Evolutionary conservation across 1,140 invertebrate genomes (phyloP).

Genomic region (Mycetomoellerius zeteki): DNA sequence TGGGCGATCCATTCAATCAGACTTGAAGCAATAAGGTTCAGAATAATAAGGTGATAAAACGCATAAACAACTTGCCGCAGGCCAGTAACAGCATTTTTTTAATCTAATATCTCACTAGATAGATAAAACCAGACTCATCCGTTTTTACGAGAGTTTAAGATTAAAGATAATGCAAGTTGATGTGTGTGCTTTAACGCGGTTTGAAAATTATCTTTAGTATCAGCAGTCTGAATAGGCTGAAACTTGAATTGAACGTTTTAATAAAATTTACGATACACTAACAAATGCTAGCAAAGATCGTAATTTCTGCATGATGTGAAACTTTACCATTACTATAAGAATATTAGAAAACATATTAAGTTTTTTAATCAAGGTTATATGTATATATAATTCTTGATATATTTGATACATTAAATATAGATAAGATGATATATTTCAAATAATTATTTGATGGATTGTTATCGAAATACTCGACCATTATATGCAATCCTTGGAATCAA

Average conservation of each 20-base stretch:
- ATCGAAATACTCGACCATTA: not conserved
- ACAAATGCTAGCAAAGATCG: not conserved
- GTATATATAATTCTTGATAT: conserved; percentile 11
- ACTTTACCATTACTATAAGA: conserved; percentile 5
- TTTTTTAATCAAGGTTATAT: not conserved
- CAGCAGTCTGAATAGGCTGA: not conserved
- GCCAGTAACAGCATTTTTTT: conserved; percentile 7
- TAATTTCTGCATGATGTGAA: conserved; percentile 8
- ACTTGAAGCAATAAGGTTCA: not conserved
- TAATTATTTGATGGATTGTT: not conserved
- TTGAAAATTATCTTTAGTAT: not conserved
- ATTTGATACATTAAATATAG: not conserved
- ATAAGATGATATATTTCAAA: not conserved
- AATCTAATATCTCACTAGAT: not conserved
- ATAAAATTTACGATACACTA: not conserved
- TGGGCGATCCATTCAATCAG: not conserved
- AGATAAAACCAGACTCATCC: not conserved
- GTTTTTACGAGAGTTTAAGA: conserved; percentile 2
- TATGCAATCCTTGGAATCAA: not conserved
- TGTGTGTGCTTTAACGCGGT: not conserved
- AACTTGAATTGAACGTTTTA: not conserved
- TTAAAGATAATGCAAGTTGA: conserved; percentile 31
- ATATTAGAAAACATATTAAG: not conserved
- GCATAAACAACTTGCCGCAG: conserved; percentile 2
- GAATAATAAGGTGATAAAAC: not conserved